A percentile compares a stretch with the other conserved stretches of the same genome.
phyloP scores from a whole-genome alignment of 2,113 vertebrate species.

The Rynchops niger region DNA sequence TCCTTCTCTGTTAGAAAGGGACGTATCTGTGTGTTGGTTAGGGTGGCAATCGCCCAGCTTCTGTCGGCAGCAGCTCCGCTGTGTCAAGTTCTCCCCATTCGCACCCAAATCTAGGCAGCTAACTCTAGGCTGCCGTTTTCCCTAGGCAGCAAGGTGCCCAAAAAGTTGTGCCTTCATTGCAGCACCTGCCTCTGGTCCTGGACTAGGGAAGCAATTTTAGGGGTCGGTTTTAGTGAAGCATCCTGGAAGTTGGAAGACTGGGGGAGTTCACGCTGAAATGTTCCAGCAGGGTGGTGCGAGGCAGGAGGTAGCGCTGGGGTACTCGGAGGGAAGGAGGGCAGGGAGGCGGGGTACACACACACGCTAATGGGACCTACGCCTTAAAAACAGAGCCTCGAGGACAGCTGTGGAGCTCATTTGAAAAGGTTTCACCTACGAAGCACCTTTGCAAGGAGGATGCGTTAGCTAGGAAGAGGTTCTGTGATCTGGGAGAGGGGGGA shows the following conservation, averaged over 20 bases:
- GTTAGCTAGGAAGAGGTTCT: not conserved
- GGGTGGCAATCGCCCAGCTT: accelerated
- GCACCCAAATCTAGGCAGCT: not conserved
- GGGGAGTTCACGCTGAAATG: not conserved
- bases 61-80: not conserved
- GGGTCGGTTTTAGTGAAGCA: not conserved
- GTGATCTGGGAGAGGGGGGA: not conserved
- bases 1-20: not conserved
- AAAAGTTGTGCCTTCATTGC: not conserved
- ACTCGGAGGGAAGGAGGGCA: not conserved
- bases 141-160: not conserved
- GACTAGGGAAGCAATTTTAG: not conserved
- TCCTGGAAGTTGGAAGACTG: not conserved
- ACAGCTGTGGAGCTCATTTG: not conserved
- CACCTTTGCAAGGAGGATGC: not conserved
- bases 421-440: not conserved
- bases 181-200: not conserved
- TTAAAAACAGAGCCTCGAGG: not conserved
- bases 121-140: not conserved
- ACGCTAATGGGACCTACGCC: not conserved
- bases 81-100: not conserved
- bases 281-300: not conserved
- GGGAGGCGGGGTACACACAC: not conserved
- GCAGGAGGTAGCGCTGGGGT: not conserved
- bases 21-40: not conserved